Base-by-base conservation (phyloP, 2,797 vertebrate genomes). In the Intellagama lesueurii region DNA sequence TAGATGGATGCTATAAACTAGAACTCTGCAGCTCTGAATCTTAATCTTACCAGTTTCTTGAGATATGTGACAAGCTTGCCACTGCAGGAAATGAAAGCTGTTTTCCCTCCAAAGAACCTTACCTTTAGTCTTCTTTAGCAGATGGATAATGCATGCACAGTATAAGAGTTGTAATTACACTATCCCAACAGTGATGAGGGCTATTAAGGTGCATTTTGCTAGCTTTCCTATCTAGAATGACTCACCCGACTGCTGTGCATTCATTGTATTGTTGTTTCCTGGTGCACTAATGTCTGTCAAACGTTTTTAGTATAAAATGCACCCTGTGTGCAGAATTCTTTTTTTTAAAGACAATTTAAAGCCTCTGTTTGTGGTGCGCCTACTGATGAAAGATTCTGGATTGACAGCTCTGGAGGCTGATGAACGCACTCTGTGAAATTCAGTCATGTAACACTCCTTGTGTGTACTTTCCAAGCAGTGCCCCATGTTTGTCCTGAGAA, bases 221-320 rank as follows among this genome's bases (percentile, higher is more conserved):
- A 91, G 91, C 84, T 89, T 30, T 75, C 79, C 83, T 90, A 88
- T 91, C 40, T 90, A 60, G 92, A 91, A 88, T 94, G 94, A 95
- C 91, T 95, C 94, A 92, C 0, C 49, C 92, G 83, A 87, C 72
- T 30, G 0, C 76, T 75, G 66, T 86, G 88, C 73, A 40, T 68
- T 88, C 81, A 28, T 69, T 28, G 84, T 32, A 68, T 68, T 0
- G 0, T 24, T 64, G 75, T 87, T 0, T 0, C 87, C 88, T 30
- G 75, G 90, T 35, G 70, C 44, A 79, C 28, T 80, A 19, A 11
- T 0, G 0, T 83, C 89, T 92, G 89, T 90, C 88, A 88, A 91
- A 86, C 77, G 24, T 11, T 0, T 83, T 69, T 0, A 40, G 81
- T 22, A n/a, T 3, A 44, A 93, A 92, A 79, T 64, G 73, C 60